phyloP scores from a whole-genome alignment of 2,797 vertebrate genomes.

The Xiphorhynchus erythropygius region DNA sequence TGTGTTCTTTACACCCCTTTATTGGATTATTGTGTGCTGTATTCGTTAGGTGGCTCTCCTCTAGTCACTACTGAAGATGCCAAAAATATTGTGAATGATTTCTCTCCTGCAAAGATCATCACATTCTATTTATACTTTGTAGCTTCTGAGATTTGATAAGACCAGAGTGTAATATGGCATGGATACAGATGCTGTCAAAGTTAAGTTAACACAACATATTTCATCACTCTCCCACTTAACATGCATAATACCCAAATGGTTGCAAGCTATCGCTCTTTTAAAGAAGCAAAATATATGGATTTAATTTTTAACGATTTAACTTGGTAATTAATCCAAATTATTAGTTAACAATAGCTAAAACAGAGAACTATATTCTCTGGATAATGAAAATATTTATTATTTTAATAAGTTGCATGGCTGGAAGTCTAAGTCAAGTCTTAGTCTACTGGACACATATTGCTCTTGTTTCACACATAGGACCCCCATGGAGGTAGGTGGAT shows the following conservation, averaged over 20 bases:
- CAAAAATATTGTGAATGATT: slow-evolving; percentile 50
- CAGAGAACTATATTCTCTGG: slow-evolving; percentile 32
- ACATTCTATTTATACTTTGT: slow-evolving; percentile 41
- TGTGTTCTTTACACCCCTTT: not conserved
- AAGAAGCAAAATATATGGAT: slow-evolving; percentile 58
- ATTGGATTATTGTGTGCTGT: not conserved
- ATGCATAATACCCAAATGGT: slow-evolving; percentile 32
- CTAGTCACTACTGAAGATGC: slow-evolving; percentile 20
- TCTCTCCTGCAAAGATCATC: slow-evolving; percentile 46
- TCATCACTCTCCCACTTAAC: slow-evolving; percentile 58
- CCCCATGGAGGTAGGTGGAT: not conserved
- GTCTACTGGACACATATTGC: slow-evolving; percentile 38
- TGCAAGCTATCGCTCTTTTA: slow-evolving; percentile 53
- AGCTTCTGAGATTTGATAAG: slow-evolving; percentile 61
- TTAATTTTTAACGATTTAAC: slow-evolving; percentile 58
- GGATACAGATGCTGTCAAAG: slow-evolving; percentile 63
- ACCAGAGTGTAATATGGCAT: slow-evolving; percentile 40
- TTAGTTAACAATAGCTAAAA: slow-evolving; percentile 61
- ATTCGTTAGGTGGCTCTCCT: not conserved
- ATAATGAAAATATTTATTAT: slow-evolving; percentile 69
- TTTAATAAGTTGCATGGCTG: slow-evolving; percentile 69
- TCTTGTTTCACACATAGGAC: slow-evolving; percentile 16
- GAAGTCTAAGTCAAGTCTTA: slow-evolving; percentile 56
- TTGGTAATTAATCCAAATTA: slow-evolving; percentile 63
- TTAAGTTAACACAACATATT: slow-evolving; percentile 60